Base-by-base conservation (phyloP, 2,888 invertebrate species). In the Pterostichus niger region DNA sequence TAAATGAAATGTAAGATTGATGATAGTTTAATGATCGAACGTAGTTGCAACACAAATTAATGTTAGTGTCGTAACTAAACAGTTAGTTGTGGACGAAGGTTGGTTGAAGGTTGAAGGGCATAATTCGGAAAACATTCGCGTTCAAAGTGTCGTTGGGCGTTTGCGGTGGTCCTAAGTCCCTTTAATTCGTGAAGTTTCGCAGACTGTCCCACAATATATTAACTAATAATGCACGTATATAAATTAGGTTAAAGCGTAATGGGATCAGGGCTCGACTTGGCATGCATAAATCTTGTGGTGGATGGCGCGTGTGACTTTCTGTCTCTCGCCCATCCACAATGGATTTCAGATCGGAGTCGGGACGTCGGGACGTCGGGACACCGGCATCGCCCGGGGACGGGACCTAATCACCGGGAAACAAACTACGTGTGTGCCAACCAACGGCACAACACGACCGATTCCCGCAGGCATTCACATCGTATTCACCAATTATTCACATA, bases 211-310 rank as follows among this genome's bases (percentile, higher is more conserved):
- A 77, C 77, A 77, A 77, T 77, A 80, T 80, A 80, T 80, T 80
- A 80, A 64, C 49, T 80, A 80, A 80, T 80, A 80, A 68, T 68
- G 68, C 40, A 52, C 80, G 80, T 40, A 80, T 68, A 80, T 80
- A 80, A 80, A 80, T 80, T 80, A 80, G 80, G 80, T 80, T 80
- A 80, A 80, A 52, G 33, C 56, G 80, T 40, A 46, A 52, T 64
- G 64, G 68, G 80, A 80, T 80, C 68, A 68, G 44, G 52, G 31
- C 35, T 46, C 33, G 33, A 13, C 10, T 59, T 56, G 31, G 52
- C n/a, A 7, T 31, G 56, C 24, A 59, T 77, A 77, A 77, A 77
- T 77, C 77, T 77, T 77, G 59, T 10, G 33, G 44, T 13, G 17
- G 11, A 10, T 1, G 68, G 0, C 68, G 10, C 13, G 44, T 71